A percentile compares a stretch with the other conserved stretches of the same genome.
phyloP scores from a whole-genome alignment of 2,113 vertebrate genomes.

The Brachirus orientalis region DNA sequence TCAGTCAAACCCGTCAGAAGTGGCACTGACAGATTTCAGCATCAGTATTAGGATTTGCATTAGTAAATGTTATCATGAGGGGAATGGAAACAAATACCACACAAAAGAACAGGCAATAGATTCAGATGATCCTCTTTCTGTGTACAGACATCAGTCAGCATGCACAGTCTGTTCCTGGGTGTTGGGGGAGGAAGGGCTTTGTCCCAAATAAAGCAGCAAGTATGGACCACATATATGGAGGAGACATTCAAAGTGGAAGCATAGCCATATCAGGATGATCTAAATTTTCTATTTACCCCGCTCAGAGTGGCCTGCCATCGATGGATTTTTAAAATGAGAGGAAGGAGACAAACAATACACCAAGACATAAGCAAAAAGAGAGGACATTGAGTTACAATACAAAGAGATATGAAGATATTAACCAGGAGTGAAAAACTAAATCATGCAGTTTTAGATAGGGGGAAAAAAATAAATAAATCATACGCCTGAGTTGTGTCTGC shows the following conservation, averaged over 20 bases:
- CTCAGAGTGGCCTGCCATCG: conserved; percentile 93
- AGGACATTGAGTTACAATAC: conserved; percentile 84
- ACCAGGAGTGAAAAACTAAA: conserved; percentile 58
- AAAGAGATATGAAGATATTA: conserved; percentile 65
- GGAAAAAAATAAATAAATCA: not conserved
- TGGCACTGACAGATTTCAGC: conserved; percentile 36
- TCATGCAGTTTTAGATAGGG: conserved; percentile 63
- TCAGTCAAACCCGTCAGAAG: conserved; percentile 56
- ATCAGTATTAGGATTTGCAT: conserved; percentile 63
- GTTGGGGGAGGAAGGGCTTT: conserved; percentile 20
- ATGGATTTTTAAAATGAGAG: conserved; percentile 79
- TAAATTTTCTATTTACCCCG: conserved; percentile 89
- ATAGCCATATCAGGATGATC: conserved; percentile 77
- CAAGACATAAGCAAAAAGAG: conserved; percentile 87
- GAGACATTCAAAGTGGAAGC: conserved; percentile 78
- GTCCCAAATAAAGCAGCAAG: conserved; percentile 46
- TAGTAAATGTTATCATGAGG: conserved; percentile 69
- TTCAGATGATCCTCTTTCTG: conserved; percentile 42
- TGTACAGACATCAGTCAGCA: conserved; percentile 59
- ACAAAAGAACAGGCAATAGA: conserved; percentile 63
- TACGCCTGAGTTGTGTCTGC: conserved; percentile 20
- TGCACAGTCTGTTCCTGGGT: conserved; percentile 71
- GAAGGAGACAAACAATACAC: conserved; percentile 80
- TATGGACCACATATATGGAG: conserved; percentile 60
- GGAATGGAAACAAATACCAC: conserved; percentile 61